Evolutionary conservation across 2,888 invertebrate genomes (phyloP), one percentile per base, ranked within the genome.

Genomic region (Drosophila testacea): DNA sequence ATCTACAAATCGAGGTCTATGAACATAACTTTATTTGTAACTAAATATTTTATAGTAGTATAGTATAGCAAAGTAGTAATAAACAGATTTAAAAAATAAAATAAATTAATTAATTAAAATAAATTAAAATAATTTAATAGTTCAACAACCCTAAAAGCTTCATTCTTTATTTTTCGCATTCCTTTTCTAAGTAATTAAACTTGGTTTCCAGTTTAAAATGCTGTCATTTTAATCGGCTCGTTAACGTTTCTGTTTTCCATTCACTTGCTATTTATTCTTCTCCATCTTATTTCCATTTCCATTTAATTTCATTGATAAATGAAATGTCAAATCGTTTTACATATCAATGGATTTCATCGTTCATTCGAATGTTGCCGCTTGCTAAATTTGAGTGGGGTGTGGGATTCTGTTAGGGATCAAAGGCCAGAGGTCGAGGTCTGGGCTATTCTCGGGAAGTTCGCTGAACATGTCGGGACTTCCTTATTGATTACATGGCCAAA

Each of bases 291-390:
- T 54, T 16, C n/a, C 60, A 68, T 46, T 67, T 69, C 56, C 75
- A 67, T 88, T 88, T 83, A 76, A 83, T 88, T 88, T 88, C 68
- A 88, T 88, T 82, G 83, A 82, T 72, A 82, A 85, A 85, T 83
- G 80, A 77, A 83, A 88, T 83, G 83, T 73, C 83, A 88, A 83
- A 83, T 80, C 78, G 79, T 56, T 83, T 83, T 72, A 81, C 83
- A 88, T 86, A 88, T 88, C 88, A 83, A 70, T 85, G 83, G 66
- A 85, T 83, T 80, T 73, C 48, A 63, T 59, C 79, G 59, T 22
- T 56, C 48, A 63, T 63, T 69, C 61, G 65, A 80, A 69, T 67
- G 79, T 71, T 75, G 68, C 62, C 81, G 69, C 65, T 56, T 52
- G 36, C 60, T 54, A 30, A 36, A 6, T n/a, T 39, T n/a, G 27